A percentile compares a stretch with the other conserved stretches of the same genome.
Conservation (phyloP, 2,888 invertebrate genomes). For the Cosmia trapezina region DNA sequence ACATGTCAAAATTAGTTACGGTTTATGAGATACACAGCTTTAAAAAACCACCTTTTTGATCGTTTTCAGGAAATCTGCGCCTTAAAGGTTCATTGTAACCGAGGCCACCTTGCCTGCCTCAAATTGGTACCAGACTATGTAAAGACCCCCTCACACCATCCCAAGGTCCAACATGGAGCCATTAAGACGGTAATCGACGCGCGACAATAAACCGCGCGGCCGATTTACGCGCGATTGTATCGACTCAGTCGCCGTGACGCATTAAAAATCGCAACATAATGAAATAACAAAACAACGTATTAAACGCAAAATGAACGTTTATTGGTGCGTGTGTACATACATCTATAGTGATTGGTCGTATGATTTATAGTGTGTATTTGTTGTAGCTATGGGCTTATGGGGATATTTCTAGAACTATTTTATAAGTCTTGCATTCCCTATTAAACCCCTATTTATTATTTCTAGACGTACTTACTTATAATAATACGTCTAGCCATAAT, state of each 20-base stretch:
- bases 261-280: constrained; percentile 62
- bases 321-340: constrained; percentile 53
- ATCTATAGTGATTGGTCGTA: constrained; percentile 54
- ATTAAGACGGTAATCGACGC: constrained; percentile 67
- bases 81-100: constrained; percentile 29
- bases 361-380: constrained; percentile 48
- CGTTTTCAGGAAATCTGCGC: no score
- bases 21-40: no score
- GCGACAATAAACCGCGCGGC: constrained; percentile 73
- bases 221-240: constrained; percentile 79
- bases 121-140: constrained; percentile 58
- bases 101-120: constrained; percentile 33
- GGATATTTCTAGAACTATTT: background rate
- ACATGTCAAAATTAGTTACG: no score
- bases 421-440: background rate
- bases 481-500: no score
- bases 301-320: constrained; percentile 65
- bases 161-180: constrained; percentile 53
- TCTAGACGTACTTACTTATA: no score
- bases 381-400: constrained; percentile 2
- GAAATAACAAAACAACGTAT: constrained; percentile 63
- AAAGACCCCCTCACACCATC: constrained; percentile 55
- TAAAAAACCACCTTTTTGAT: no score
- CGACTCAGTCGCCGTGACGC: constrained; percentile 62
- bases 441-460: no score